Evolutionary conservation across 1,140 invertebrate genomes (phyloP).

Genomic region (Wiebesia pumilae): DNA sequence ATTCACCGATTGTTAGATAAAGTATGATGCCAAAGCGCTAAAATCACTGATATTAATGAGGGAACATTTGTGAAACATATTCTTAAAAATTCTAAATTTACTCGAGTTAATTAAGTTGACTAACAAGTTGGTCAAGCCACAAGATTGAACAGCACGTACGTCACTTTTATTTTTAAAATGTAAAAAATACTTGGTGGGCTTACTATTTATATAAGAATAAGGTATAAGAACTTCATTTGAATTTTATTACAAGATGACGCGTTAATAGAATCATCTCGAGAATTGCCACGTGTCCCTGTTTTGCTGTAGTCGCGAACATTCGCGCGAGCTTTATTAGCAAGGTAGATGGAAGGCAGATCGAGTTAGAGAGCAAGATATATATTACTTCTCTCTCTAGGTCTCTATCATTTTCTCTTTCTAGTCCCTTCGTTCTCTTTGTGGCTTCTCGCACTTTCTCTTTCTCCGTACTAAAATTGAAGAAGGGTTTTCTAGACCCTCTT

Average conservation of each 20-base stretch:
- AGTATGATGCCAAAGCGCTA: neutral
- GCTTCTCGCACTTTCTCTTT: neutral
- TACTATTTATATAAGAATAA: neutral
- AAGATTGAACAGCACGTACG: too few species aligned
- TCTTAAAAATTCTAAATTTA: too few species aligned
- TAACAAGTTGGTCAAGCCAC: too few species aligned
- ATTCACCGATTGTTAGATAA: neutral
- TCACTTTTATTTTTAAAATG: neutral
- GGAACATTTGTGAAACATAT: too few species aligned
- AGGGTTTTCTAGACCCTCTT: neutral
- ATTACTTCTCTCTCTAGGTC: constrained; percentile 5
- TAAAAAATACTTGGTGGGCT: neutral
- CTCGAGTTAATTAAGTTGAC: too few species aligned
- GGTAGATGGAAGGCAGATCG: constrained; percentile 53
- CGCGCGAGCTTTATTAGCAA: constrained; percentile 49
- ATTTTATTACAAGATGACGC: constrained; percentile 45
- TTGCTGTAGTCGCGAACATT: constrained; percentile 47
- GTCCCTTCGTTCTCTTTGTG: neutral
- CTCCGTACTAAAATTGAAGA: neutral
- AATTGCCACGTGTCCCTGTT: constrained; percentile 31
- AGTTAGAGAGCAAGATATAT: constrained; percentile 47
- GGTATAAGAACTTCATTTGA: constrained; percentile 1
- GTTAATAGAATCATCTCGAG: constrained; percentile 45
- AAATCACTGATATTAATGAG: too few species aligned
- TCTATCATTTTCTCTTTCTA: neutral